phyloP scores from a whole-genome alignment of 2,113 vertebrate species.

The Turnix velox region DNA sequence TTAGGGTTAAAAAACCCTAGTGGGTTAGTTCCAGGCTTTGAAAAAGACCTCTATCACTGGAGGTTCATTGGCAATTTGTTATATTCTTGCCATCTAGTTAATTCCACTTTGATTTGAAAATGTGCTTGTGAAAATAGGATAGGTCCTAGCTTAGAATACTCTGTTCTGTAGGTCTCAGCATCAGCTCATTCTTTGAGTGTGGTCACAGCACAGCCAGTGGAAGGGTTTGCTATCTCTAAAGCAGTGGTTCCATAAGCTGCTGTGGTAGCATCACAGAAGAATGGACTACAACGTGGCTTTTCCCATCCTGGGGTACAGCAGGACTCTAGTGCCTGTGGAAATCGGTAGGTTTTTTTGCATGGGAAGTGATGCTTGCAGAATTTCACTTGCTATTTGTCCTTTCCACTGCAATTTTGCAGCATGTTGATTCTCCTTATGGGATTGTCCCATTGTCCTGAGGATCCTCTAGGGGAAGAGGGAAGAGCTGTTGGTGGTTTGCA shows the following conservation, averaged over 20 bases:
- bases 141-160: neutral
- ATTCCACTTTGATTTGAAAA: neutral
- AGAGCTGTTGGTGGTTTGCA: neutral
- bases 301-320: neutral
- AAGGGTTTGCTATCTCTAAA: neutral
- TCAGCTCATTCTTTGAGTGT: neutral
- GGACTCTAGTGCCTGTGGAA: neutral
- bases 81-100: neutral
- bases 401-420: neutral
- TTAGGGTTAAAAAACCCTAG: neutral
- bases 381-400: neutral
- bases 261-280: neutral
- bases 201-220: neutral
- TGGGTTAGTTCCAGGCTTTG: neutral
- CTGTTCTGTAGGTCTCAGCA: neutral
- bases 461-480: neutral
- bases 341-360: neutral
- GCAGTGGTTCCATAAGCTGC: neutral
- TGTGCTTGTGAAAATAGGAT: neutral
- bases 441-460: neutral
- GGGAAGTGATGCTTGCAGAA: neutral
- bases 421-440: neutral
- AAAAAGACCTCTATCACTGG: neutral
- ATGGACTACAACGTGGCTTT: rapidly evolving
- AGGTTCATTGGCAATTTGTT: neutral